These are phyloP conservation scores for Colletes latitarsis DNA, from an alignment of 1,140 invertebrate species.

Conservation along the genomic window DNA sequence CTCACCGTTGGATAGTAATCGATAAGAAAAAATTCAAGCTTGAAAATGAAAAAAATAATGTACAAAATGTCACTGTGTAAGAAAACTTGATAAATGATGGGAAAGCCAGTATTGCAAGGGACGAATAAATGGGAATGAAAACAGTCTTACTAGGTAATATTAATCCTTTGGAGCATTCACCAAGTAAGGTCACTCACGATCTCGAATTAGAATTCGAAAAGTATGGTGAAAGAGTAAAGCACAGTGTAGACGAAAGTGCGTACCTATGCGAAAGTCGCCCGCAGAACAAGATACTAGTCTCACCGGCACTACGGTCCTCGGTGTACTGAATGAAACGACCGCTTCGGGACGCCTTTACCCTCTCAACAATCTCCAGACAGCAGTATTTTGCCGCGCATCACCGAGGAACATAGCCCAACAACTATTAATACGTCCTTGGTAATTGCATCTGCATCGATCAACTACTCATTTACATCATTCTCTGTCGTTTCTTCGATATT, in stretches of 20 bases:
- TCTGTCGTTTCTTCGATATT: background rate
- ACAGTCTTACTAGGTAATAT: background rate
- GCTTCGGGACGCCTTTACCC: constrained; percentile 52
- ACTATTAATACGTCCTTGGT: background rate
- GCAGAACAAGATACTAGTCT: constrained; percentile 19
- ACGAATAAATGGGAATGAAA: too few species aligned
- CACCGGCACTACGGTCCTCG: constrained; percentile 68
- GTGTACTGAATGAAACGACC: constrained; percentile 68
- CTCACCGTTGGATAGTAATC: too few species aligned
- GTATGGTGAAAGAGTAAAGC: background rate
- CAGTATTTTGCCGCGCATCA: background rate
- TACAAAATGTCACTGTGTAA: too few species aligned
- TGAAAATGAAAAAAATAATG: too few species aligned
- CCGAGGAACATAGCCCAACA: background rate
- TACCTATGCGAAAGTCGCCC: constrained; percentile 32
- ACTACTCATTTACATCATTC: background rate
- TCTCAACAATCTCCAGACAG: constrained; percentile 24
- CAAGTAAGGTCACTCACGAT: background rate
- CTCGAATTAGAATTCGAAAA: background rate
- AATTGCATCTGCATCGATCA: constrained; percentile 29
- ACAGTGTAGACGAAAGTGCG: constrained; percentile 1
- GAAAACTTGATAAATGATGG: too few species aligned
- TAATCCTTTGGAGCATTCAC: background rate
- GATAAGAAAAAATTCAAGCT: too few species aligned
- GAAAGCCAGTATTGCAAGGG: too few species aligned